Conservation (phyloP, 1,140 invertebrate species). For the Hyles euphorbiae region DNA sequence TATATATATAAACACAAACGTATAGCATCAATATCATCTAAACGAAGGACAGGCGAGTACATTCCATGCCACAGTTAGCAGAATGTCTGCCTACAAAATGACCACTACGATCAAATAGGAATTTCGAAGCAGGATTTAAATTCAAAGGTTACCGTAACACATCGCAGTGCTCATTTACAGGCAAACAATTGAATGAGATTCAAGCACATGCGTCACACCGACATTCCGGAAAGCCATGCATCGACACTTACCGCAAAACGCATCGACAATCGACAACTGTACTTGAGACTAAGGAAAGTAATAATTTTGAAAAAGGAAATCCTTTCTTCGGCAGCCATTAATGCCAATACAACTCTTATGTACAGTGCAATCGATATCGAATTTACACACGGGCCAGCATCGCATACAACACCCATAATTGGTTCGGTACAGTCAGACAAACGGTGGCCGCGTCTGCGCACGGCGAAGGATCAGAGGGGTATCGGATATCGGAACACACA, state of each 20-base stretch:
- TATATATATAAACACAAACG: no score
- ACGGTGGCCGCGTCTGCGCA: slow-evolving; percentile 30
- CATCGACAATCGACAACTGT: slow-evolving; percentile 71
- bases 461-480: slow-evolving; percentile 17
- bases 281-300: slow-evolving; percentile 56
- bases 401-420: slow-evolving; percentile 66
- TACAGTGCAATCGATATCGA: slow-evolving; percentile 68
- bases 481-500: slow-evolving; percentile 13
- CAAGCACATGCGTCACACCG: slow-evolving; percentile 26
- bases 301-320: slow-evolving; percentile 62
- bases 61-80: no score
- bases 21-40: no score
- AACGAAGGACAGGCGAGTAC: neutral
- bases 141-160: no score
- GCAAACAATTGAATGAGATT: slow-evolving; percentile 11
- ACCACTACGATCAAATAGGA: neutral
- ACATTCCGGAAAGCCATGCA: slow-evolving; percentile 58
- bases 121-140: neutral
- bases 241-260: slow-evolving; percentile 66
- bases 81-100: neutral
- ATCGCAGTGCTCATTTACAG: slow-evolving; percentile 34
- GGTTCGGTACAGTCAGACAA: slow-evolving; percentile 44
- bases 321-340: slow-evolving; percentile 70
- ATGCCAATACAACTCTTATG: slow-evolving; percentile 49
- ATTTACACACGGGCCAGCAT: slow-evolving; percentile 58